These are phyloP conservation scores for Poecilus cupreus DNA, from an alignment of 2,888 invertebrate species.

Conservation along the genomic window DNA sequence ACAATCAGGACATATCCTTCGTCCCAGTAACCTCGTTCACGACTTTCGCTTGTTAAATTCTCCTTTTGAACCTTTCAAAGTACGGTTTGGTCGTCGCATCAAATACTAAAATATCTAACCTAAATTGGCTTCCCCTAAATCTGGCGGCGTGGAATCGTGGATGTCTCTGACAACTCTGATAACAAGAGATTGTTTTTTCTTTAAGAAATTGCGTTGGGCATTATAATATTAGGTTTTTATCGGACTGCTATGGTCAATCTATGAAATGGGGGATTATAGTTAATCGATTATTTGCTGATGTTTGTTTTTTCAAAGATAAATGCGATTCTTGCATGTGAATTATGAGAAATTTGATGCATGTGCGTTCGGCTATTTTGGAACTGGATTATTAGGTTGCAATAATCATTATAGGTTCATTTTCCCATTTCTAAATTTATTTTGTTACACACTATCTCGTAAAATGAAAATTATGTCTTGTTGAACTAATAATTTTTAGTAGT, in stretches of 20 bases:
- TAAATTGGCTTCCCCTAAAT: constrained; percentile 20
- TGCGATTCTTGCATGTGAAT: constrained; percentile 38
- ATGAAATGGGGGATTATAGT: background rate
- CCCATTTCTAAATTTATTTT: background rate
- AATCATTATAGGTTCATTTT: constrained; percentile 8
- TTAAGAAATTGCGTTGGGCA: constrained; percentile 38
- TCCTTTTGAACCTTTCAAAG: background rate
- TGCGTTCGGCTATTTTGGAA: constrained; percentile 25
- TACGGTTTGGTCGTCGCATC: background rate
- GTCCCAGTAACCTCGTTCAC: constrained; percentile 22
- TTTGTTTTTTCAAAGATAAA: constrained; percentile 16
- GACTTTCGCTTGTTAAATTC: constrained; percentile 29
- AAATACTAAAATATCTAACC: constrained; percentile 30
- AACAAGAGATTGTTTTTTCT: constrained; percentile 10
- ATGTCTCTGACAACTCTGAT: constrained; percentile 6
- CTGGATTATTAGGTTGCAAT: constrained; percentile 25
- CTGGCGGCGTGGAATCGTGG: background rate
- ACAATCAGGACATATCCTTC: constrained; percentile 34
- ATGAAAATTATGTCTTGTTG: background rate
- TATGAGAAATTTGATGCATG: constrained; percentile 19
- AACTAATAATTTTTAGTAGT: background rate
- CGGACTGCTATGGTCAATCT: constrained; percentile 6
- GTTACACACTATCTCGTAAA: background rate
- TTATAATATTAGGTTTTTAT: constrained; percentile 42
- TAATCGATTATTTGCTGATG: constrained; percentile 20